phyloP scores from a whole-genome alignment of 2,888 invertebrate species.

The Gasteruption jaculator region DNA sequence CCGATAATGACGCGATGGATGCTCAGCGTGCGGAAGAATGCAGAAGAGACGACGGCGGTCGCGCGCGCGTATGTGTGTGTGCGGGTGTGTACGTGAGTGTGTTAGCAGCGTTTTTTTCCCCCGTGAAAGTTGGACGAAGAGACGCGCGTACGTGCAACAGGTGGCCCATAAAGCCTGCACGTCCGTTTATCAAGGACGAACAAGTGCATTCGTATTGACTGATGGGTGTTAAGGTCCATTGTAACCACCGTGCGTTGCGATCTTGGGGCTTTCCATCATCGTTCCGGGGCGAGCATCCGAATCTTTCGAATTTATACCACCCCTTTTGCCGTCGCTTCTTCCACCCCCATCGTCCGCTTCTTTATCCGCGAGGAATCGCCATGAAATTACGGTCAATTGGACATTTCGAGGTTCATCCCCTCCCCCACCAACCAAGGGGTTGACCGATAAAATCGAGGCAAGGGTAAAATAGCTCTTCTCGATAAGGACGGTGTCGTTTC shows the following conservation, averaged over 20 bases:
- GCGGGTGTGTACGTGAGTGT: conserved; percentile 15
- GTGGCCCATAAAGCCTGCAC: conserved; percentile 51
- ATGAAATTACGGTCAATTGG: not conserved
- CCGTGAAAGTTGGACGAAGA: conserved; percentile 40
- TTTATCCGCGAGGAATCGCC: conserved; percentile 9
- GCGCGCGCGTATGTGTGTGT: not conserved
- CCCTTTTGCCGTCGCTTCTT: conserved; percentile 24
- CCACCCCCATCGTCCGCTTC: conserved; percentile 17
- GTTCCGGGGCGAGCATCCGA: too few species aligned
- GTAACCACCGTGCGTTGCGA: conserved; percentile 31
- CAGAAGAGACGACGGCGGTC: not conserved
- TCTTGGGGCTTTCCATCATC: too few species aligned
- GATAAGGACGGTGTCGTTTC: too few species aligned
- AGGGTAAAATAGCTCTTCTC: too few species aligned
- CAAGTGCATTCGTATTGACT: conserved; percentile 52
- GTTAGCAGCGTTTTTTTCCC: conserved; percentile 28
- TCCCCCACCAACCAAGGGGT: too few species aligned
- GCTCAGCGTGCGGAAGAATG: too few species aligned
- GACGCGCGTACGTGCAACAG: conserved; percentile 48
- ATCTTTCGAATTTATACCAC: too few species aligned
- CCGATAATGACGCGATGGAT: too few species aligned
- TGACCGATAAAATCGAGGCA: too few species aligned
- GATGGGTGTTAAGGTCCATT: conserved; percentile 49
- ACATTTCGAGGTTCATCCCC: too few species aligned
- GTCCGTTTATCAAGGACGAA: conserved; percentile 52